These are phyloP conservation scores for Ichneumon xanthorius DNA, from an alignment of 2,888 invertebrate species.

Conservation along the genomic window DNA sequence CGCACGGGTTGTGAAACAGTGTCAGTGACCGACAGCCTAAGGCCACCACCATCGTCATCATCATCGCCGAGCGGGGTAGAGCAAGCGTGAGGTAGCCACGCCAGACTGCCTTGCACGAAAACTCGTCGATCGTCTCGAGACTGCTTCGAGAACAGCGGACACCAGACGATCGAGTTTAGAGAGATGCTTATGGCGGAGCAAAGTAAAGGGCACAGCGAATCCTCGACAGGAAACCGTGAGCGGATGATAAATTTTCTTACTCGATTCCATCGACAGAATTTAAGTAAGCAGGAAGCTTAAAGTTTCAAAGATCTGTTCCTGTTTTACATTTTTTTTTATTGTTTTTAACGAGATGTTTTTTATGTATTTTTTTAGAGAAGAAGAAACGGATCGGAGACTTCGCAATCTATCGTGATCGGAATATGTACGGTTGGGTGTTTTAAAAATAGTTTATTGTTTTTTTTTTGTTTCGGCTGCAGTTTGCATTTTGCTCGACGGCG, in stretches of 20 bases:
- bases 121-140: conserved; percentile 28
- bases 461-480: conserved; percentile 25
- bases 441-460: background rate
- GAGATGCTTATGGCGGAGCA: background rate
- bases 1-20: conserved; percentile 80
- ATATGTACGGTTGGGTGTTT: background rate
- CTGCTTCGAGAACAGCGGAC: background rate
- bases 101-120: conserved; percentile 22
- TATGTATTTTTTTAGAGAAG: background rate
- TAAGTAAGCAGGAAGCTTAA: background rate
- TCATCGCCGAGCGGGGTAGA: conserved; percentile 10
- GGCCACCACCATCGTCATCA: conserved; percentile 76
- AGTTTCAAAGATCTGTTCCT: background rate
- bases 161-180: background rate
- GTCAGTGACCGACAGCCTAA: conserved; percentile 85
- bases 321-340: background rate
- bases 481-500: background rate
- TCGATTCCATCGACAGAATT: background rate
- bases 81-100: conserved; percentile 11
- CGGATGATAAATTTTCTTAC: background rate
- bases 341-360: too few relatives aligned
- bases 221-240: background rate
- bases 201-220: background rate
- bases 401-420: conserved; percentile 7
- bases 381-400: background rate